phyloP scores from a whole-genome alignment of 2,888 invertebrate genomes.

The Epistrophe grossulariae region DNA sequence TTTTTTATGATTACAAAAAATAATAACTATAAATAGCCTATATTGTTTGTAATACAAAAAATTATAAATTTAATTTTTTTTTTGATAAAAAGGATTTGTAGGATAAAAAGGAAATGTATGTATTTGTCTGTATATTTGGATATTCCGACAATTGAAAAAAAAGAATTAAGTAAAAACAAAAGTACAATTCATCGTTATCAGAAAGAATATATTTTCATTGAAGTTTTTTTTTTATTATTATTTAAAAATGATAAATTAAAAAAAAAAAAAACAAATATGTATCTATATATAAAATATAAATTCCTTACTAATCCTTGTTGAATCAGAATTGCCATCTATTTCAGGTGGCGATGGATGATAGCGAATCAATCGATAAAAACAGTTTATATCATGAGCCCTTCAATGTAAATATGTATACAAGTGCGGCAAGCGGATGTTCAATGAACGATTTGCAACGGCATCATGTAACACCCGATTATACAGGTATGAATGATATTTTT shows the following conservation, averaged over 20 bases:
- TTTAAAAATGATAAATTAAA: background rate
- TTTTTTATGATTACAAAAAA: too few species aligned
- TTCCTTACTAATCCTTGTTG: constrained; percentile 57
- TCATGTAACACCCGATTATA: constrained; percentile 86
- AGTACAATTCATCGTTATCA: too few species aligned
- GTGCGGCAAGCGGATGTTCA: constrained; percentile 84
- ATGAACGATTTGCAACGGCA: constrained; percentile 84
- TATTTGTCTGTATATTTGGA: too few species aligned
- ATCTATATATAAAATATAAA: background rate
- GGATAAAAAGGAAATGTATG: too few species aligned
- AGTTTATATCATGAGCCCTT: constrained; percentile 85
- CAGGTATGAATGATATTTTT: constrained; percentile 83
- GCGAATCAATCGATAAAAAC: constrained; percentile 84
- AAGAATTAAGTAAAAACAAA: too few species aligned
- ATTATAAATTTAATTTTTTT: too few species aligned
- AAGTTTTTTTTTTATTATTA: background rate
- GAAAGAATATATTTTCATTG: background rate
- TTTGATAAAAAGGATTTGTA: too few species aligned
- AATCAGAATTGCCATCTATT: constrained; percentile 77
- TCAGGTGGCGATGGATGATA: constrained; percentile 84
- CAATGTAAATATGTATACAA: constrained; percentile 84
- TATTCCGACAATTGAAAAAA: too few species aligned
- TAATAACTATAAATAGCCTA: too few species aligned
- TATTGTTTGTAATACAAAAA: too few species aligned
- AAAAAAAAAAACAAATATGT: background rate